Evolutionary conservation across 2,797 vertebrate species (phyloP), one percentile per base, ranked within the genome.

Genomic region (Sardinella longiceps): DNA sequence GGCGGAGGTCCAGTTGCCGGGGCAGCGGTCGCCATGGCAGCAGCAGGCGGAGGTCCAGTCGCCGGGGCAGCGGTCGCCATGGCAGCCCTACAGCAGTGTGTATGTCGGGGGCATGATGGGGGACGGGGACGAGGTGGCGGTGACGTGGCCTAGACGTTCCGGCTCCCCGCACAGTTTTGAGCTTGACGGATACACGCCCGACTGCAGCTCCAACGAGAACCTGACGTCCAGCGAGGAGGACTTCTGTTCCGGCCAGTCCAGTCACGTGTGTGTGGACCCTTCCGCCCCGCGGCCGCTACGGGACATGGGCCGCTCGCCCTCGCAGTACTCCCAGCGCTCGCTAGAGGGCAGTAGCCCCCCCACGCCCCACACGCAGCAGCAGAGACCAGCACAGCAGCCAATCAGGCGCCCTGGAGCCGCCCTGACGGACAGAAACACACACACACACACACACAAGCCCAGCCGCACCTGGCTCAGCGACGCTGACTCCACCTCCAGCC

Each of bases 171-270:
- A 97, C n/a, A 97, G 97, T 89, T 98, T 98, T 48, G 98, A 99
- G 92, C n/a, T n/a, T n/a, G 98, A 99, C 20, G 98, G 98, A 43
- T 99, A 99, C 92, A 99, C 98, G 0, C 98, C 98, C 0, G 98
- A 99, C 90, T 99, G 98, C 94, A 99, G 98, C 94, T 99, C 98
- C 90, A 99, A 99, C 0, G 98, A 99, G 91, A 99, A 99, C 93
- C 95, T 99, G 89, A 99, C 98, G 0, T 99, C 98, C 88, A 99
- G 98, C 1, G 98, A 99, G 94, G 98, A 99, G 90, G 97, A 98
- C 90, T 95, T 95, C 93, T 98, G 95, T 88, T 98, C 96, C 51
- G 97, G 93, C 90, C 97, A 97, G 94, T 97, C 98, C 82, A 97
- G 97, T 92, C 97, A 98, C 0, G 96, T 99, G 5, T 99, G 98